Evolutionary conservation across 2,113 vertebrate species (phyloP).

Genomic region (Ascaphus truei): DNA sequence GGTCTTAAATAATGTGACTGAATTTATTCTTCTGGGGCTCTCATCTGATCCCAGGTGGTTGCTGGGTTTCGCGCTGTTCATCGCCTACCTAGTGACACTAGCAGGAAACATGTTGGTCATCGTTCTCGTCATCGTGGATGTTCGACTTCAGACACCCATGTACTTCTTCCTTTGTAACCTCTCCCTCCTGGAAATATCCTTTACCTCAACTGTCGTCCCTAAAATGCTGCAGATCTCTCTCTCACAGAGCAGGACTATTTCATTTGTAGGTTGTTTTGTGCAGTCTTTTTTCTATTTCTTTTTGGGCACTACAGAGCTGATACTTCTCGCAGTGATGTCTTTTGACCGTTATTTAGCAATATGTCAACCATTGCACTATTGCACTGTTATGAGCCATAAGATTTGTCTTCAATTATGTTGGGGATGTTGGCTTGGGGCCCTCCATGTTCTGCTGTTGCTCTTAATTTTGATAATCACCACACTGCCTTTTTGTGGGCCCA

Average conservation of each 20-base stretch:
- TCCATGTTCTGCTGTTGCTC: slow-evolving; percentile 2
- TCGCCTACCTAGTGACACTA: no score
- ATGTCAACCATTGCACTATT: slow-evolving; percentile 35
- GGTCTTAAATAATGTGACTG: no score
- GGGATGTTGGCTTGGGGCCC: background rate
- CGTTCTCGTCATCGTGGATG: background rate
- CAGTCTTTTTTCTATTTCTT: background rate
- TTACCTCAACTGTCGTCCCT: background rate
- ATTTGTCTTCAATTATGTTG: slow-evolving; percentile 1
- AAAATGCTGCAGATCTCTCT: background rate
- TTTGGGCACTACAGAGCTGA: slow-evolving; percentile 1
- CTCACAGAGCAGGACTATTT: background rate
- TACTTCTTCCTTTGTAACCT: slow-evolving; percentile 23
- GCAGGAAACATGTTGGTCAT: background rate
- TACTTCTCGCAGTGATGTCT: slow-evolving; percentile 33
- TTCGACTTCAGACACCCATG: slow-evolving; percentile 9
- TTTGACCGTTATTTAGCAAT: slow-evolving; percentile 36
- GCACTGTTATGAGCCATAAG: slow-evolving; percentile 3
- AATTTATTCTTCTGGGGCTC: background rate
- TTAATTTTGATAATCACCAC: background rate
- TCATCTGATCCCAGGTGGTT: background rate
- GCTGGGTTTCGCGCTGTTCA: background rate
- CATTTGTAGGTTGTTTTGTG: background rate
- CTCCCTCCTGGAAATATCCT: background rate
- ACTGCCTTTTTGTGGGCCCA: background rate